Percentiles rank a stretch among this genome's conserved stretches.
phyloP scores from a whole-genome alignment of 2,797 vertebrate genomes.

The Champsocephalus esox region DNA sequence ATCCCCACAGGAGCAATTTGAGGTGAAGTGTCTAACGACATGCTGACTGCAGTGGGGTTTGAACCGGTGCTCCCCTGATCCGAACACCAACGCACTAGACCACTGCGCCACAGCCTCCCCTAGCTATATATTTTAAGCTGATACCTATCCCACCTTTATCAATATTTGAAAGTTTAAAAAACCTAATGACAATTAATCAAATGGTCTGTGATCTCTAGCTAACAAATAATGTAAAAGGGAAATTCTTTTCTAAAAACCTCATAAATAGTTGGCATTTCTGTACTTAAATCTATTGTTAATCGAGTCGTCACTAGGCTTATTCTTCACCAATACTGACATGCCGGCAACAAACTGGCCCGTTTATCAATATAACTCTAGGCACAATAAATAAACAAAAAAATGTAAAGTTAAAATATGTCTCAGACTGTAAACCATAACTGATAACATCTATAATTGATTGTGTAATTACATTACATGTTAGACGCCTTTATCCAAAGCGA shows the following conservation, averaged over 20 bases:
- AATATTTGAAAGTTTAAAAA: neutral
- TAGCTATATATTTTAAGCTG: neutral
- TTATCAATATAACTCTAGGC: neutral
- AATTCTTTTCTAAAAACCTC: neutral
- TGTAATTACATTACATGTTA: too few relatives aligned
- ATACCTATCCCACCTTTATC: neutral
- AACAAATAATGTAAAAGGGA: neutral
- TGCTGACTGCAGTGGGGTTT: too few relatives aligned
- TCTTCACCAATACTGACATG: neutral
- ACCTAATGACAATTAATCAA: neutral
- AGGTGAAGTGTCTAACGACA: too few relatives aligned
- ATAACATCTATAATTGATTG: neutral
- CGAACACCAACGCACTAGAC: too few relatives aligned
- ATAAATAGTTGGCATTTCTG: neutral
- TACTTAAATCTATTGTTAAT: neutral
- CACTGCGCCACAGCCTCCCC: too few relatives aligned
- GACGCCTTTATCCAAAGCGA: too few relatives aligned
- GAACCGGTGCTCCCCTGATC: too few relatives aligned
- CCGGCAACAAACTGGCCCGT: neutral
- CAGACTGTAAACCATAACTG: neutral
- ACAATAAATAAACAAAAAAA: neutral
- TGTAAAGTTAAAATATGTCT: neutral
- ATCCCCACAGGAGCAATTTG: too few relatives aligned
- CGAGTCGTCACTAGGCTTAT: too few relatives aligned
- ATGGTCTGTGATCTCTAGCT: neutral